Evolutionary conservation across 1,140 invertebrate genomes (phyloP), one percentile per base, ranked within the genome.

Genomic region (Euglossa dilemma): DNA sequence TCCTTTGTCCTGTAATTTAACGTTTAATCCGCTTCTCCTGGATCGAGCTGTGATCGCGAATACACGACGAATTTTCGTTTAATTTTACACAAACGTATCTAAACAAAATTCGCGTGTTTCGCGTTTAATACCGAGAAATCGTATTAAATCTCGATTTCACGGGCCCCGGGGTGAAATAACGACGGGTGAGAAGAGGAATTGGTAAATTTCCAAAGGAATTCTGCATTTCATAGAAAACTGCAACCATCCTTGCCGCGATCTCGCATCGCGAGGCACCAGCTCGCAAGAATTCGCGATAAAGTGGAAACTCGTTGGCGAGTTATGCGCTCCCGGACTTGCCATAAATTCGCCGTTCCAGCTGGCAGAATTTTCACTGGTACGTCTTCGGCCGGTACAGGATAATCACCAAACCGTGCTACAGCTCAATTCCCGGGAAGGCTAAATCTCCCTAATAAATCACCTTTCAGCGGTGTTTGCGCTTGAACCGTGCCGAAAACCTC

Each of bases 261-360:
- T 25, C 20, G 28, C 67, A 25, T 70, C 25, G 67, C 23, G 16
- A 70, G 67, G n/a, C 52, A 70, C 52, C 52, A 52, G 12, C 47
- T n/a, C 23, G 23, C 47, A 18, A 70, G 67, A 70, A 70, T 70
- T 47, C 47, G 9, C 16, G 67, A 25, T 70, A 70, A 70, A 70
- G 14, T 70, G 47, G n/a, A 23, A 70, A 70, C 45, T 70, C 23
- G 23, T 50, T 52, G 47, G 8, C n/a, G 67, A 52, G 67, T 50
- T 70, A 70, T 70, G 67, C 67, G 25, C n/a, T 16, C 47, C 67
- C 67, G 18, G 52, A 52, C 8, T 52, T 50, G n/a, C 67, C n/a
- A 70, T 52, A 70, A 70, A 70, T 70, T 70, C 7, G 28, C 8
- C n/a, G 67, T 70, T 50, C 8, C 67, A 12, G 47, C 6, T 18